Percentiles rank a stretch among this genome's conserved stretches.
These are phyloP conservation scores for Stenopsyche tienmushanensis DNA, from an alignment of 1,140 invertebrate genomes.

Conservation along the genomic window DNA sequence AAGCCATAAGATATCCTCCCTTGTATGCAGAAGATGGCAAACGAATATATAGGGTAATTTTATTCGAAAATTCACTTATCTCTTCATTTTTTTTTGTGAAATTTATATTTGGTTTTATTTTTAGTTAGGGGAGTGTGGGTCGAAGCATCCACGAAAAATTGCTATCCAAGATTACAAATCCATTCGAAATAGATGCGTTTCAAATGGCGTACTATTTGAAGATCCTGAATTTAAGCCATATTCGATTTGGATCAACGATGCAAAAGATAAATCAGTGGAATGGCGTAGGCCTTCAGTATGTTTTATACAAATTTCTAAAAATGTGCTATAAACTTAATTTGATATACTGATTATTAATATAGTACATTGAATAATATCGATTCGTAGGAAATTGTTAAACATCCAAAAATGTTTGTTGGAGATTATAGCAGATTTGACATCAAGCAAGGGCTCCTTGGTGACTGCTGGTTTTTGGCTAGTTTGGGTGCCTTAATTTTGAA, in stretches of 20 bases:
- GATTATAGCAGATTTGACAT: constrained; percentile 92
- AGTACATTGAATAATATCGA: background rate
- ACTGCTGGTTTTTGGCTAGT: constrained; percentile 58
- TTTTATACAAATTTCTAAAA: background rate
- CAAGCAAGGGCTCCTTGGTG: constrained; percentile 56
- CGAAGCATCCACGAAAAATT: constrained; percentile 47
- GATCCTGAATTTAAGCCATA: constrained; percentile 74
- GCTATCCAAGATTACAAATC: constrained; percentile 75
- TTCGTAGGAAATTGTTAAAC: constrained; percentile 72
- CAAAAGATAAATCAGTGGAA: background rate
- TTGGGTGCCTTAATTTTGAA: constrained; percentile 57
- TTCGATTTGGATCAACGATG: background rate
- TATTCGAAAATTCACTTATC: background rate
- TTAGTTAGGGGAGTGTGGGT: background rate
- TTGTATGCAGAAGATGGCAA: background rate
- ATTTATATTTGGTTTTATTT: too few species aligned
- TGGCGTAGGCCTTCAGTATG: background rate
- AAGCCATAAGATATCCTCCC: background rate
- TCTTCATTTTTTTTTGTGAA: background rate
- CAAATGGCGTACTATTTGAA: constrained; percentile 69
- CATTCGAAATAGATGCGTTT: constrained; percentile 65
- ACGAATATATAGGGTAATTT: background rate
- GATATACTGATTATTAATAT: background rate
- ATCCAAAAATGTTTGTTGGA: constrained; percentile 84
- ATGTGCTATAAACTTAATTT: background rate